phyloP scores from a whole-genome alignment of 2,113 vertebrate genomes.

The Myocastor coypus region DNA sequence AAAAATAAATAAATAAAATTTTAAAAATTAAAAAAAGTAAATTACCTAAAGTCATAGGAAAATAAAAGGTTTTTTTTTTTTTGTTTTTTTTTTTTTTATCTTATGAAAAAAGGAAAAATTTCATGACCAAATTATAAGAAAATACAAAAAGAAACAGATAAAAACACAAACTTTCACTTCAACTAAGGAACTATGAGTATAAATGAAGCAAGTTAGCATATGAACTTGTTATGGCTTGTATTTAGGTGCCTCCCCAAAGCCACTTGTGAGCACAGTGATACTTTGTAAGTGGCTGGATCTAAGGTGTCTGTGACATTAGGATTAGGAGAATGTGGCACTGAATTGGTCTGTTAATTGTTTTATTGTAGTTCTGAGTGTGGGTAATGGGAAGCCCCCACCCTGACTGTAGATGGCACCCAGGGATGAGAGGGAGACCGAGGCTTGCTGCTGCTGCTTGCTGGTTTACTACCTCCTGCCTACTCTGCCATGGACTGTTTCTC shows the following conservation, averaged over 20 bases:
- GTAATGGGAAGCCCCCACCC: neutral
- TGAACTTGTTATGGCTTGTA: neutral
- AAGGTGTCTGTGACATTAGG: neutral
- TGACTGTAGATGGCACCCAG: neutral
- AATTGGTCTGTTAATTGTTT: neutral
- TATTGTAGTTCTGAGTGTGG: neutral
- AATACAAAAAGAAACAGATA: neutral
- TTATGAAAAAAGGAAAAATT: neutral
- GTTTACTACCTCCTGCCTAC: neutral
- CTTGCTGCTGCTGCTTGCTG: neutral
- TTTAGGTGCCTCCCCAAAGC: neutral
- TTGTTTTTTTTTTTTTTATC: neutral
- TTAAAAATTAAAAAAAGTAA: too few relatives aligned
- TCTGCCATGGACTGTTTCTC: neutral
- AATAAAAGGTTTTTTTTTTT: too few relatives aligned
- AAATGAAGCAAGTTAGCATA: neutral
- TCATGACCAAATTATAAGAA: neutral
- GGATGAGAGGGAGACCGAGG: neutral
- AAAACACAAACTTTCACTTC: neutral
- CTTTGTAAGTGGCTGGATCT: neutral
- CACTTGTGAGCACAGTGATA: neutral
- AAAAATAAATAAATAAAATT: too few relatives aligned
- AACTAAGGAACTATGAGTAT: neutral
- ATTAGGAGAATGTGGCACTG: neutral
- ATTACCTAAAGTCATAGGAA: conserved; percentile 17